A percentile compares a stretch with the other conserved stretches of the same genome.
Evolutionary conservation across 2,888 invertebrate genomes (phyloP).

Genomic region (Nomada hirtipes): DNA sequence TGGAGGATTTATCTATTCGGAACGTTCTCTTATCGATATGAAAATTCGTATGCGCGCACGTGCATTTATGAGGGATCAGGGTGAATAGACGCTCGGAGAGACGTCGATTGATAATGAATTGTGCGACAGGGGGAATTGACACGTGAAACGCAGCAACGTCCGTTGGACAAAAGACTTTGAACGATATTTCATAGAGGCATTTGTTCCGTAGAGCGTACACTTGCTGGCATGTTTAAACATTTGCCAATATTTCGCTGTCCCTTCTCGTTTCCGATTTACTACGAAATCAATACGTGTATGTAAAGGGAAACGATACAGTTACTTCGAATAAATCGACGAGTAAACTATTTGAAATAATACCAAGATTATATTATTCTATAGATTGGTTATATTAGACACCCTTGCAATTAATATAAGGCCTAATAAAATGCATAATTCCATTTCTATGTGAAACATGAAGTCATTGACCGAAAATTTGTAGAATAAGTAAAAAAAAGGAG

Average conservation of each 20-base stretch:
- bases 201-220: conserved; percentile 24
- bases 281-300: conserved; percentile 15
- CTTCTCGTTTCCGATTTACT: conserved; percentile 12
- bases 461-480: too few species aligned
- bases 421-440: too few species aligned
- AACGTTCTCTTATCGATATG: neutral
- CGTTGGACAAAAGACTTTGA: conserved; percentile 31
- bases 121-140: conserved; percentile 22
- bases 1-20: too few species aligned
- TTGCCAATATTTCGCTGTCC: conserved; percentile 41
- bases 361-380: too few species aligned
- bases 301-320: neutral
- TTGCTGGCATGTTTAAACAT: conserved; percentile 39
- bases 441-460: too few species aligned
- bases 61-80: conserved; percentile 1
- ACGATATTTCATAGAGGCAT: conserved; percentile 37
- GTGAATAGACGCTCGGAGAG: conserved; percentile 1
- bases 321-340: conserved; percentile 3
- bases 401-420: too few species aligned
- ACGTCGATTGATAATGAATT: conserved; percentile 30
- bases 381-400: too few species aligned
- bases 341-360: too few species aligned
- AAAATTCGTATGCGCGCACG: neutral
- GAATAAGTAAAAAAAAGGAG: too few species aligned
- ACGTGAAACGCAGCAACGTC: conserved; percentile 28